A percentile compares a stretch with the other conserved stretches of the same genome.
Evolutionary conservation across 2,888 invertebrate genomes (phyloP).

Genomic region (Blomia tropicalis): DNA sequence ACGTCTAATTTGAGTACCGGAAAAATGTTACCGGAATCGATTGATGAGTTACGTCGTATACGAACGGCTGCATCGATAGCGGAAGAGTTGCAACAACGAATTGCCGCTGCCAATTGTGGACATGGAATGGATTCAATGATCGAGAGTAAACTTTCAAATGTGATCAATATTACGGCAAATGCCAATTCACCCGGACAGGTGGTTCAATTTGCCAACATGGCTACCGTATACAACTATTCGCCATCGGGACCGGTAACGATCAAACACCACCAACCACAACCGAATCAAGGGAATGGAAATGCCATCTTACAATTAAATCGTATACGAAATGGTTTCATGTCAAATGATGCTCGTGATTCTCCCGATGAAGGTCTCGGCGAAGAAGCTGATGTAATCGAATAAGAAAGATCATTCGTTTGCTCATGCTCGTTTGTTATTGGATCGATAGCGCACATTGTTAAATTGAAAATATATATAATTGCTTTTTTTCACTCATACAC

Average conservation of each 20-base stretch:
- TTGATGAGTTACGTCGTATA: background rate
- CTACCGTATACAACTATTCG: conserved; percentile 20
- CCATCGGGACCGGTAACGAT: background rate
- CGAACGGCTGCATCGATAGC: background rate
- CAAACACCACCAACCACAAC: background rate
- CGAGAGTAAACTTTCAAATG: background rate
- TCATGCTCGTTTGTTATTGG: too few relatives aligned
- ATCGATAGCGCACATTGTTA: too few relatives aligned
- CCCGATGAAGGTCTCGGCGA: conserved; percentile 31
- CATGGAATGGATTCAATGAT: background rate
- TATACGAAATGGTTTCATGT: conserved; percentile 22
- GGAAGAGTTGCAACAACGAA: conserved; percentile 5
- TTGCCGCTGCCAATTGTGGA: background rate
- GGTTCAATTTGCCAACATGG: conserved; percentile 20
- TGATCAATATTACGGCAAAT: too few relatives aligned
- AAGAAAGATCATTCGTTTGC: too few relatives aligned
- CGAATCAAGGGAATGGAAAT: conserved; percentile 9
- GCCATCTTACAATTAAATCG: conserved; percentile 5
- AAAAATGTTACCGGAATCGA: background rate
- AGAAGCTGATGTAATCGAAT: conserved; percentile 26
- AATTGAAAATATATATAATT: too few relatives aligned
- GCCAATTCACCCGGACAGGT: background rate
- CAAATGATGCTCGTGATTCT: conserved; percentile 29
- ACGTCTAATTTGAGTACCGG: too few relatives aligned
- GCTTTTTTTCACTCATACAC: too few relatives aligned